Percentiles rank a stretch among this genome's conserved stretches.
phyloP scores from a whole-genome alignment of 2,797 vertebrate species.

The Emydoidea blandingii region DNA sequence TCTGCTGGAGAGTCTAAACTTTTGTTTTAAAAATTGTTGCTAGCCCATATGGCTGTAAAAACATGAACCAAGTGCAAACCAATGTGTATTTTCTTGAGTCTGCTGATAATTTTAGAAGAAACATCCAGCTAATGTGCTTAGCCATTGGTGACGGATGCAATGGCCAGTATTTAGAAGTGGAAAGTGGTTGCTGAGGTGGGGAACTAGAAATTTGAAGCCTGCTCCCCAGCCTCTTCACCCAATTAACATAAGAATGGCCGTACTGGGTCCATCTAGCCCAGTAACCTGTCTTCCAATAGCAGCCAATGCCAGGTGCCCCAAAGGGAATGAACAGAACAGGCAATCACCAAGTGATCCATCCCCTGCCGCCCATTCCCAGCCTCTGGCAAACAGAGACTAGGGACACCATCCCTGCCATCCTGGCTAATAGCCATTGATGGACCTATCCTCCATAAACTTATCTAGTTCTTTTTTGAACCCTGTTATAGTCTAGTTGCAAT shows the following conservation, averaged over 20 bases:
- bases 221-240: neutral
- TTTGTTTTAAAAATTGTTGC: neutral
- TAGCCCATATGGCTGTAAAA: neutral
- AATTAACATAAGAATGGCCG: no score
- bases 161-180: neutral
- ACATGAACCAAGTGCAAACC: neutral
- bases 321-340: no score
- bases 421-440: no score
- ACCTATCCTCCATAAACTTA: no score
- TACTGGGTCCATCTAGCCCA: no score
- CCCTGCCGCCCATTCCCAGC: no score
- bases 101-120: neutral
- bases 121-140: neutral
- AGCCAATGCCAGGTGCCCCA: no score
- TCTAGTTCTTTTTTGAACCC: no score
- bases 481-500: fast-evolving
- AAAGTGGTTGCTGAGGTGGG: neutral
- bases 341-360: no score
- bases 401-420: no score
- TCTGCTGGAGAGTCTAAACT: neutral
- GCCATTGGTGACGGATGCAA: neutral
- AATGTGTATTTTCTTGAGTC: neutral
- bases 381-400: no score
- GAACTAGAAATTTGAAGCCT: neutral
- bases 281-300: no score